A percentile compares a stretch with the other conserved stretches of the same genome.
phyloP scores from a whole-genome alignment of 2,888 invertebrate genomes.

The Mantis religiosa region DNA sequence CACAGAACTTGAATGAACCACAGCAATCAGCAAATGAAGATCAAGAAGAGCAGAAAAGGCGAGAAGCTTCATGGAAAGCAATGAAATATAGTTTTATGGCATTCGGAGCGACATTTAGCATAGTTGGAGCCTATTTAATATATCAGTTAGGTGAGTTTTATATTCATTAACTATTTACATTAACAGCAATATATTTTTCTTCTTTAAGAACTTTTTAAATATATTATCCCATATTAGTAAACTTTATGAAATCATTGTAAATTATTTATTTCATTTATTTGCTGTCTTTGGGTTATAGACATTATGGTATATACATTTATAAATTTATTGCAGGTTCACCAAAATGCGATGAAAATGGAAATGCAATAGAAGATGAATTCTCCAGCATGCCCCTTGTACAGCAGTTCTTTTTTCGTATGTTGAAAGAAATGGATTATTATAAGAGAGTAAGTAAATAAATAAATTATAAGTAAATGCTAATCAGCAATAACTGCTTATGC shows the following conservation, averaged over 20 bases:
- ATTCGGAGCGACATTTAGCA: conserved; percentile 40
- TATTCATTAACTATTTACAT: background rate
- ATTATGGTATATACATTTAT: too few species aligned
- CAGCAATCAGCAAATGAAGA: conserved; percentile 39
- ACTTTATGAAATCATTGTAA: too few species aligned
- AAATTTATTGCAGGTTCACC: conserved; percentile 58
- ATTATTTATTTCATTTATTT: too few species aligned
- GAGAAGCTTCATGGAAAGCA: conserved; percentile 65
- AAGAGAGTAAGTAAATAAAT: conserved; percentile 52
- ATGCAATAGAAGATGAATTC: conserved; percentile 69
- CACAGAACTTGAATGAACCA: background rate
- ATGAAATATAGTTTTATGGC: conserved; percentile 56
- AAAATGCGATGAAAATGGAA: conserved; percentile 64
- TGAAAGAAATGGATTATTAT: conserved; percentile 66
- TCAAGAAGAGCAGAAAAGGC: conserved; percentile 53
- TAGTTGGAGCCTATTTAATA: conserved; percentile 39
- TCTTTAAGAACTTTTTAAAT: too few species aligned
- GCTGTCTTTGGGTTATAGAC: too few species aligned
- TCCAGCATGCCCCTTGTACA: conserved; percentile 61
- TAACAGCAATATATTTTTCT: too few species aligned
- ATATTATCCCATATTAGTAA: too few species aligned
- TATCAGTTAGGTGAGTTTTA: conserved; percentile 40
- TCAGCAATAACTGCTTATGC: too few species aligned
- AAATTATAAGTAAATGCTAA: too few species aligned
- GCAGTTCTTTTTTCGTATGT: conserved; percentile 68